Base-by-base conservation (phyloP, 2,888 invertebrate genomes). In the Beris chalybata region DNA sequence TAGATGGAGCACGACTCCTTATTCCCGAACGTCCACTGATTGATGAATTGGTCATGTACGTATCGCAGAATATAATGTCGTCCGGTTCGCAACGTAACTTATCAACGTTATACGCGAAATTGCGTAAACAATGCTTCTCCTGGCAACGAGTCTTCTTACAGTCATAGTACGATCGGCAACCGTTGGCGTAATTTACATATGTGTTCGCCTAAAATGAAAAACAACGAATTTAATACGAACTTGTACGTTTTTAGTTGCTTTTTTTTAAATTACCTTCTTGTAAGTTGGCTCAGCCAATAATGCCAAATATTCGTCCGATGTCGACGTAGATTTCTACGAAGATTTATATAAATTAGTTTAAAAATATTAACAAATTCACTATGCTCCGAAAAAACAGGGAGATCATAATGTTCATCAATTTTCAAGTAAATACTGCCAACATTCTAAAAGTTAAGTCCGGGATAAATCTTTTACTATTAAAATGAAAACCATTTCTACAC, bases 121-220 rank as follows among this genome's bases (percentile, higher is more conserved):
- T 31, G 29, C 22, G 43, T 11, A 12, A 45, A 13, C 58, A 58
- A n/a, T 29, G 30, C 12, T 45, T 44, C 30, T 58, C 58, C 30
- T 58, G 13, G 29, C 58, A 58, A 30, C n/a, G 29, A 4, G 44
- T 30, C 11, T 47, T 58, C 30, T 58, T 58, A 13, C 58, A 58
- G 30, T 58, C 58, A 30, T 45, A 58, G 45, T 58, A 58, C 12
- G 58, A 58, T 45, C 58, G 58, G 29, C 58, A 58, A 29, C 58
- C 58, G 47, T 58, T 58, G 9, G 58, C 58, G 29, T 45, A 58
- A 13, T 58, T 58, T 4, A 45, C 29, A 7, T 58, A 45, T 9
- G 58, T 29, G 44, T 58, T 58, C 4, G 45, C 2, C 13, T 31
- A 38, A 38, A 38, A 38, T 38, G 9, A 38, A 38, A 38, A 7